phyloP scores from a whole-genome alignment of 1,140 invertebrate species.

The Hylaeus anthracinus region DNA sequence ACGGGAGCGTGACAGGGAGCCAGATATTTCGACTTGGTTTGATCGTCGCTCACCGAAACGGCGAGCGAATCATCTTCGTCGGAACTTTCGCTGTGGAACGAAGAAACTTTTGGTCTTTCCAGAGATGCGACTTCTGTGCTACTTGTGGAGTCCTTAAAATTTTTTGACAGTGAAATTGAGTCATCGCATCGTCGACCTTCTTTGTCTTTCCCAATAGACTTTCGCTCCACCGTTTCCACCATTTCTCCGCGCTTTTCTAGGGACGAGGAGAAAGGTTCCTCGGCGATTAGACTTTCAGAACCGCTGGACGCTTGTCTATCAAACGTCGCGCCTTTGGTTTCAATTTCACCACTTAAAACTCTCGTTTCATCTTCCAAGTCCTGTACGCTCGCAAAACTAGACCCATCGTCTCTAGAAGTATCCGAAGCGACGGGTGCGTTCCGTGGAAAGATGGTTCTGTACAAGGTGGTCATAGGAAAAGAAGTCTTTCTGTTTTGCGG shows the following conservation, averaged over 20 bases:
- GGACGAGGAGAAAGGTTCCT: too few species aligned
- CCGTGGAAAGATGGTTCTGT: neutral
- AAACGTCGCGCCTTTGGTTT: neutral
- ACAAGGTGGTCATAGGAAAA: neutral
- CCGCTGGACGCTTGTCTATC: neutral
- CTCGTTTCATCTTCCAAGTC: neutral
- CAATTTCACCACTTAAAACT: neutral
- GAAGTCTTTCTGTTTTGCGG: conserved; percentile 3
- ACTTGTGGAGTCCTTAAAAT: neutral
- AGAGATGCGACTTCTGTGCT: conserved; percentile 24
- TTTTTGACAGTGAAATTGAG: neutral
- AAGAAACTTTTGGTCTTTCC: conserved; percentile 47
- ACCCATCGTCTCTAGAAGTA: neutral
- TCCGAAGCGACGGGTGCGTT: neutral
- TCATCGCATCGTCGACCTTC: neutral
- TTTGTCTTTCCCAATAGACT: neutral
- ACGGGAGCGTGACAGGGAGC: conserved; percentile 74
- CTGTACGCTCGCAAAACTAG: neutral
- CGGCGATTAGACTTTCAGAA: neutral
- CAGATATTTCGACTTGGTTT: conserved; percentile 61
- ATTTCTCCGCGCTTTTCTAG: neutral
- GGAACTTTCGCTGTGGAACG: conserved; percentile 55
- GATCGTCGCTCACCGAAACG: conserved; percentile 51
- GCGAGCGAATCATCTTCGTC: conserved; percentile 64
- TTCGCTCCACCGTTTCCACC: too few species aligned